Conservation (phyloP, 2,797 vertebrate genomes). For the Tragopan temminckii region DNA sequence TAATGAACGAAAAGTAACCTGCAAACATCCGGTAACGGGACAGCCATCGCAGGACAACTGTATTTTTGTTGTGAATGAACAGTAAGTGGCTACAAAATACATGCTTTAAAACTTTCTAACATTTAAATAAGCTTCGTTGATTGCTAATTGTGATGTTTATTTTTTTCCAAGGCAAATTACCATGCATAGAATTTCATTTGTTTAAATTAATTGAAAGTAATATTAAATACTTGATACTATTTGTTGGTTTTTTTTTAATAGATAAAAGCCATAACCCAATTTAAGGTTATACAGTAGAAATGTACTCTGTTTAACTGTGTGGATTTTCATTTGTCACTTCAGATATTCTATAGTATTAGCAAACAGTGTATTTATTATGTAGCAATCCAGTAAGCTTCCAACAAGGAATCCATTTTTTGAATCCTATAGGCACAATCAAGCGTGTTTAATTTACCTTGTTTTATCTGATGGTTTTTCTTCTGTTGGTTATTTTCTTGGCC, state of each 20-base stretch:
- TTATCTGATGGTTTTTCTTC: background rate
- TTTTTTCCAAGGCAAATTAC: background rate
- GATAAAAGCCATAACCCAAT: fast-evolving
- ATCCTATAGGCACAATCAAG: background rate
- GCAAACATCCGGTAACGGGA: conserved; percentile 94
- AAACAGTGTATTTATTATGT: fast-evolving
- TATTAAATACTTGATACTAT: background rate
- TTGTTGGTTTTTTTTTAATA: background rate
- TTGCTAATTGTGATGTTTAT: background rate
- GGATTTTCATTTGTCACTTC: background rate
- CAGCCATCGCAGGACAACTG: conserved; percentile 97
- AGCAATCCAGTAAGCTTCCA: background rate
- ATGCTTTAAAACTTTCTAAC: background rate
- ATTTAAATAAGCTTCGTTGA: background rate
- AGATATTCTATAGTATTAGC: background rate
- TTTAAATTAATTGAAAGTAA: background rate
- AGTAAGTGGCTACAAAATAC: conserved; percentile 87
- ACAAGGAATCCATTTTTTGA: background rate
- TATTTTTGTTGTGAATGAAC: conserved; percentile 98
- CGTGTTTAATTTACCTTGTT: background rate
- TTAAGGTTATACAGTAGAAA: background rate
- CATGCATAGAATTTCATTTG: background rate
- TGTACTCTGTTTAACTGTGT: background rate
- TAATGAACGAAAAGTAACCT: conserved; percentile 98
- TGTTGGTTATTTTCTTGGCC: background rate